A percentile compares a stretch with the other conserved stretches of the same genome.
These are phyloP conservation scores for Genyomyrus donnyi DNA, from an alignment of 2,113 vertebrate species.

Conservation along the genomic window DNA sequence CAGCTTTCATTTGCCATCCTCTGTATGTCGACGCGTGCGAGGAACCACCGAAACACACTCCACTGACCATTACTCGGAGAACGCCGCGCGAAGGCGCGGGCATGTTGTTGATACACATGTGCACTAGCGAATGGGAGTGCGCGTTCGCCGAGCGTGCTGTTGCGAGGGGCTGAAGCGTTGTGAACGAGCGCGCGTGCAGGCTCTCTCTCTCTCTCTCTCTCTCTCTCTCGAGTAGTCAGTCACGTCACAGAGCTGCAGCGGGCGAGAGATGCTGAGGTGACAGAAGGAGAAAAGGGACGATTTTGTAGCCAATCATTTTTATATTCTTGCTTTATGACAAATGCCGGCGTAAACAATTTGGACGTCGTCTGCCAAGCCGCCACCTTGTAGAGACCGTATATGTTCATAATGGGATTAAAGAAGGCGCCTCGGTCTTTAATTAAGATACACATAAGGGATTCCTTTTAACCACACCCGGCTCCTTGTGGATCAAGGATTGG, in stretches of 20 bases:
- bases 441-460: conserved; percentile 31
- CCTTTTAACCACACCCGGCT: conserved; percentile 60
- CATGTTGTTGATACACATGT: conserved; percentile 3
- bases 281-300: conserved; percentile 47
- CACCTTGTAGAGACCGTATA: conserved; percentile 5
- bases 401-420: conserved; percentile 36
- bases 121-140: conserved; percentile 39
- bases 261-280: conserved; percentile 62
- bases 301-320: conserved; percentile 5
- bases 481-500: conserved; percentile 42
- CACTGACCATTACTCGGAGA: background rate
- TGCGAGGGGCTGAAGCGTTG: conserved; percentile 57
- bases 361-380: background rate
- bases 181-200: conserved; percentile 34
- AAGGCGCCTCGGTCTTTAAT: conserved; percentile 37
- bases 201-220: conserved; percentile 18
- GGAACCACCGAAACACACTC: background rate
- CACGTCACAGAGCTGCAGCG: conserved; percentile 60
- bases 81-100: conserved; percentile 2
- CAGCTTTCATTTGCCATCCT: background rate
- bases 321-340: background rate
- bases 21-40: background rate
- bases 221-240: background rate
- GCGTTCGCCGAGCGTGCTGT: conserved; percentile 49
- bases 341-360: conserved; percentile 7